phyloP scores from a whole-genome alignment of 2,797 vertebrate species.

The Sandelia bainsii region DNA sequence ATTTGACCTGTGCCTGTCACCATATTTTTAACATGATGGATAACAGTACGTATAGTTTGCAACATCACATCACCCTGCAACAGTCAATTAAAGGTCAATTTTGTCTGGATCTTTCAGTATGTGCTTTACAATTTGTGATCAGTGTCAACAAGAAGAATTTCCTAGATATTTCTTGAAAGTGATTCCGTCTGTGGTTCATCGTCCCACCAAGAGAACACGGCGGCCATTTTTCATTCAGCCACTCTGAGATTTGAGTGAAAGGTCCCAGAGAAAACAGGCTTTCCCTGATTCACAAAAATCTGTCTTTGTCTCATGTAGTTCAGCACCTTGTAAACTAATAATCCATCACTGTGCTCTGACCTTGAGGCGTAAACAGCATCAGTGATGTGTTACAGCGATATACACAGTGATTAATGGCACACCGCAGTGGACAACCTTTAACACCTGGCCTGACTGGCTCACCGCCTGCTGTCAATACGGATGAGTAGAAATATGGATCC shows the following conservation, averaged over 20 bases:
- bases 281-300: slow-evolving; percentile 58
- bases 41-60: too few species aligned
- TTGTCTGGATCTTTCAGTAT: background rate
- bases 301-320: slow-evolving; percentile 66
- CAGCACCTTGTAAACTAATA: slow-evolving; percentile 62
- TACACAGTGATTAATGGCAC: slow-evolving; percentile 56
- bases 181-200: slow-evolving; percentile 28
- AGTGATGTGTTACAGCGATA: slow-evolving; percentile 56
- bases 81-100: too few species aligned
- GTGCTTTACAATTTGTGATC: background rate
- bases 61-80: too few species aligned
- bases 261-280: slow-evolving; percentile 42
- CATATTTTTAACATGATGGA: too few species aligned
- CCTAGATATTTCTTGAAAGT: slow-evolving; percentile 6
- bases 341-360: slow-evolving; percentile 79
- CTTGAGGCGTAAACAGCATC: slow-evolving; percentile 69
- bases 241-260: slow-evolving; percentile 40
- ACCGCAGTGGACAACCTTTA: slow-evolving; percentile 43
- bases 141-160: slow-evolving; percentile 20
- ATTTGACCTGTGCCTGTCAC: too few species aligned
- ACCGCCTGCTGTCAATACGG: slow-evolving; percentile 10
- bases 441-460: slow-evolving; percentile 21
- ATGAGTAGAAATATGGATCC: slow-evolving; percentile 34
- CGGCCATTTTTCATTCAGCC: slow-evolving; percentile 59
- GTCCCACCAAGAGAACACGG: slow-evolving; percentile 23